Evolutionary conservation across 2,113 vertebrate genomes (phyloP).

Genomic region (Xiphorhynchus elegans): DNA sequence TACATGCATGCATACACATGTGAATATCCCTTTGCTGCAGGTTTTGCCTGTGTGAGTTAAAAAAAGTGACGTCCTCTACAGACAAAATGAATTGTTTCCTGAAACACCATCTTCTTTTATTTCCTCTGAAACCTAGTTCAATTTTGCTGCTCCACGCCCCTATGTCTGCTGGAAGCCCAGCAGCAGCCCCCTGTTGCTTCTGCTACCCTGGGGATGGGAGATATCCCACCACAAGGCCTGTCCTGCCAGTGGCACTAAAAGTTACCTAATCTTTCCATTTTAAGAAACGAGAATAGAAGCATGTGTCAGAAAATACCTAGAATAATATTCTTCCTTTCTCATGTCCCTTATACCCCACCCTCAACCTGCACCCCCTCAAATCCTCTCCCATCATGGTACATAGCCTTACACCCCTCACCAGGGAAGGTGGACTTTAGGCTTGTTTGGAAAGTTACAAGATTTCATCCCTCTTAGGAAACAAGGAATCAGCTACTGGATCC

Average conservation of each 20-base stretch:
- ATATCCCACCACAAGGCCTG: not conserved
- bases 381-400: not conserved
- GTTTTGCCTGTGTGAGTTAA: not conserved
- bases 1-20: not conserved
- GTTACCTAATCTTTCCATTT: not conserved
- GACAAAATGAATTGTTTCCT: not conserved
- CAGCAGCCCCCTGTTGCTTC: not conserved
- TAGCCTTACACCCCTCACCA: not conserved
- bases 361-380: fast-evolving
- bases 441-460: not conserved
- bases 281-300: not conserved
- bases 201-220: not conserved
- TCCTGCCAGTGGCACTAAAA: not conserved
- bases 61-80: not conserved
- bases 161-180: not conserved
- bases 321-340: not conserved
- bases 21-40: not conserved
- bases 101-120: not conserved
- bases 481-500: not conserved
- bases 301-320: not conserved
- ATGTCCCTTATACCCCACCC: not conserved
- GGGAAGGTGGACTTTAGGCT: not conserved
- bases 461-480: not conserved
- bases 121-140: not conserved
- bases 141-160: not conserved